Base-by-base conservation (phyloP, 92 coral and sea anemone species). In the Zoanthus solanderi region DNA sequence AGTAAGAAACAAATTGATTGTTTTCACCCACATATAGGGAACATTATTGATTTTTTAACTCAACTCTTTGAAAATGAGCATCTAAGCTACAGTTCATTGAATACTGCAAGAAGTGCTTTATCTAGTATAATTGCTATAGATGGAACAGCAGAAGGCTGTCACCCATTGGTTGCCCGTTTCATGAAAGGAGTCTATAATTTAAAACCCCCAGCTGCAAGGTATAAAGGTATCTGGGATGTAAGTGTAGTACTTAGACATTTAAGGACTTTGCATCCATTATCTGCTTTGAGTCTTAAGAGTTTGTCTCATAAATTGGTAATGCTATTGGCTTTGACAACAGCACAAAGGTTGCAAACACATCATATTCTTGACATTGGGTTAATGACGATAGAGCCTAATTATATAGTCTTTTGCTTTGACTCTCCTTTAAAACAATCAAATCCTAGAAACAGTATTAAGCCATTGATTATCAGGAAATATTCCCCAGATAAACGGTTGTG, bases 81-180 rank as follows among this genome's bases (percentile, higher is more conserved):
- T 16, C 85, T 88, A 58, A 87, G 90, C 61, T 90, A 86, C 78
- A 61, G 79, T 46, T 58, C 92, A 16, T 15, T 90, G 78, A 90
- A 90, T 75, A 89, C 89, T 72, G 85, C 92, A 57, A 74, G 89
- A n/a, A 50, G 84, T n/a, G 89, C 89, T 17, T 69, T 90, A 23
- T 90, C 93, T 14, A 78, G 87, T n/a, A 69, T 89, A 52, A 30
- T 83, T 14, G 23, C 73, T 4, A 61, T 87, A 18, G 77, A 87
- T 31, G 57, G 76, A 34, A 48, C 78, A 66, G 15, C 66, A 58
- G 47, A 73, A 60, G 88, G 89, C 11, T 34, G 75, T 17, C 84
- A 84, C 42, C 88, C 84, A 7, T 69, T 89, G 18, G 76, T 84
- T 29, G 78, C 81, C 30, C 71, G 92, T 7, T 89, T 73, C 75